Base-by-base conservation (phyloP, 1,140 invertebrate genomes). In the Diachasma alloeum region DNA sequence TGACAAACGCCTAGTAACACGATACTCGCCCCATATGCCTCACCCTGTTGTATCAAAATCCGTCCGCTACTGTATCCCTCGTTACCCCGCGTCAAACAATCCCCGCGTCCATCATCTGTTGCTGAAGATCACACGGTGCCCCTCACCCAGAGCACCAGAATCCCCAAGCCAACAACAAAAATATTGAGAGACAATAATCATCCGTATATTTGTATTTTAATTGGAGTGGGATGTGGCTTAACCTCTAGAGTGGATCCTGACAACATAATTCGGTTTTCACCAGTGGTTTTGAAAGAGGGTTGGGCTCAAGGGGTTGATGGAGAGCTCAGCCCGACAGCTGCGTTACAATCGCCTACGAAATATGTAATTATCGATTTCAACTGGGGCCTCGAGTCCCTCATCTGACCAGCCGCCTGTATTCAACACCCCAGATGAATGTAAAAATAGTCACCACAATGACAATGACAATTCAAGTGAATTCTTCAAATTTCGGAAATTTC, bases 1-100 rank as follows among this genome's bases (percentile, higher is more conserved):
- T 88, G 87, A 89, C 85, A 89, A 89, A 89, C 87, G 87, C 85
- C 83, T 82, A 71, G 88, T 87, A 89, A 89, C 80, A 79, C 79
- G 87, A 89, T 89, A 88, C 82, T 66, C 69, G 81, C 79, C 36
- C 87, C 88, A 88, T 88, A 87, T 88, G 87, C 83, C 83, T 74
- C 80, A 74, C 15, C 75, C 79, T 83, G 82, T 74, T 78, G 81
- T 85, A 86, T 86, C 85, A 83, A 76, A 59, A 48, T 22, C 19
- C 46, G 10, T 24, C 17, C 48, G n/a, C 48, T 13, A 53, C 48
- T 53, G 48, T 39, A 63, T 59, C 53, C 72, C 26, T 63, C 56
- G 72, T 22, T 24, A 74, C 56, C 63, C 24, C 11, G 59, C 24
- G 59, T 19, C 59, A 63, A 63, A 26, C 19, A 63, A 63, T 26